Conservation (phyloP, 1,140 invertebrate species). For the Danaus plexippus region DNA sequence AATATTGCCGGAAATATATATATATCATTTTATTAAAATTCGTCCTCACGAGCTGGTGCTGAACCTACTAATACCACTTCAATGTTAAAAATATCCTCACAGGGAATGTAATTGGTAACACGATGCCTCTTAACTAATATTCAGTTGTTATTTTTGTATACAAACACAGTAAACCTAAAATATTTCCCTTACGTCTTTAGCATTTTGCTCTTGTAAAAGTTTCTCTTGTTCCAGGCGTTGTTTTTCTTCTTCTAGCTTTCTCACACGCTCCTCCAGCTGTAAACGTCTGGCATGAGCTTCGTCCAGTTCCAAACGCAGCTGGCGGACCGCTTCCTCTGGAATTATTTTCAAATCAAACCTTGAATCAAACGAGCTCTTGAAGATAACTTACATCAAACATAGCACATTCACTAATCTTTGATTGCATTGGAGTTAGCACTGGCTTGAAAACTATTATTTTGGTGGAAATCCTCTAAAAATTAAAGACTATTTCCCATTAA, state of each 20-base stretch:
- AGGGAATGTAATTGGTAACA: too few relatives aligned
- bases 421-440: too few relatives aligned
- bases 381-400: background rate
- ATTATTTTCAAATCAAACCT: conserved; percentile 3
- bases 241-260: conserved; percentile 47
- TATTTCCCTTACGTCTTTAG: conserved; percentile 62
- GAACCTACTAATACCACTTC: background rate
- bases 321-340: conserved; percentile 50
- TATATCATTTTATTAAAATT: too few relatives aligned
- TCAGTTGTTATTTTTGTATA: too few relatives aligned
- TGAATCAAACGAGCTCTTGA: background rate
- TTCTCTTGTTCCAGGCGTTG: conserved; percentile 54
- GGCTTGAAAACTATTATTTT: too few relatives aligned
- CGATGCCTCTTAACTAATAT: too few relatives aligned
- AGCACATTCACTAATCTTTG: background rate
- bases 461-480: too few relatives aligned
- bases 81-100: too few relatives aligned
- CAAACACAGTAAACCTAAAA: too few relatives aligned
- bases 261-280: conserved; percentile 49
- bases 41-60: background rate
- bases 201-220: conserved; percentile 47
- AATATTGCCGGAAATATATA: background rate
- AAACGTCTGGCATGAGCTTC: conserved; percentile 40
- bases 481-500: too few relatives aligned
- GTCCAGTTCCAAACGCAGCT: conserved; percentile 48